Evolutionary conservation across 2,113 vertebrate genomes (phyloP).

Genomic region (Mionectes macconnelli): DNA sequence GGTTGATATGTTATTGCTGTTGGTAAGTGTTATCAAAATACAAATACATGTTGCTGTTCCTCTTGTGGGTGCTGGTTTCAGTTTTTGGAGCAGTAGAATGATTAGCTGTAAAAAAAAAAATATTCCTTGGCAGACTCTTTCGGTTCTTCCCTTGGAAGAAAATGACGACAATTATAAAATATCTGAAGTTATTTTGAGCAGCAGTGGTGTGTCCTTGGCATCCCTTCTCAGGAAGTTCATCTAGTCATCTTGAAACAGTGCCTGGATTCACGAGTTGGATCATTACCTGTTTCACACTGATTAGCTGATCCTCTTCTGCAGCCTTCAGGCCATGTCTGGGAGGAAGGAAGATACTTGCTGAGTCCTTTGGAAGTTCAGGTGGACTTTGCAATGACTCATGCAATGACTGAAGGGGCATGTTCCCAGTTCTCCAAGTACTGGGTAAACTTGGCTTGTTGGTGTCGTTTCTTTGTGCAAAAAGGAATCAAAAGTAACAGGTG

Average conservation of each 20-base stretch:
- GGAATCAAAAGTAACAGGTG: not conserved
- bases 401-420: not conserved
- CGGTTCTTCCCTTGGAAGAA: conserved; percentile 31
- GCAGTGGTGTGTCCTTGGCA: not conserved
- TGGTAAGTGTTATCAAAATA: not conserved
- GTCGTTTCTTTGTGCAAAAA: not conserved
- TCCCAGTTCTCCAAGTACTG: not conserved
- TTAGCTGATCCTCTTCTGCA: not conserved
- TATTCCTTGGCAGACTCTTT: not conserved
- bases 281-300: not conserved
- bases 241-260: not conserved
- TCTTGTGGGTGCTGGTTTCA: not conserved
- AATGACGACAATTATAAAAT: not conserved
- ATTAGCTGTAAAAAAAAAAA: not conserved
- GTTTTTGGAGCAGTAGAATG: not conserved
- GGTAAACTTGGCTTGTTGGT: not conserved
- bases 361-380: not conserved
- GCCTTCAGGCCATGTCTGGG: not conserved
- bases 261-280: not conserved
- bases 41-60: not conserved
- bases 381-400: not conserved
- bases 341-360: not conserved
- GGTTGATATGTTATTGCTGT: not conserved
- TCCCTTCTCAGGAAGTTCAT: not conserved
- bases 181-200: conserved; percentile 21